phyloP scores from a whole-genome alignment of 2,888 invertebrate genomes.

The Hypena proboscidalis region DNA sequence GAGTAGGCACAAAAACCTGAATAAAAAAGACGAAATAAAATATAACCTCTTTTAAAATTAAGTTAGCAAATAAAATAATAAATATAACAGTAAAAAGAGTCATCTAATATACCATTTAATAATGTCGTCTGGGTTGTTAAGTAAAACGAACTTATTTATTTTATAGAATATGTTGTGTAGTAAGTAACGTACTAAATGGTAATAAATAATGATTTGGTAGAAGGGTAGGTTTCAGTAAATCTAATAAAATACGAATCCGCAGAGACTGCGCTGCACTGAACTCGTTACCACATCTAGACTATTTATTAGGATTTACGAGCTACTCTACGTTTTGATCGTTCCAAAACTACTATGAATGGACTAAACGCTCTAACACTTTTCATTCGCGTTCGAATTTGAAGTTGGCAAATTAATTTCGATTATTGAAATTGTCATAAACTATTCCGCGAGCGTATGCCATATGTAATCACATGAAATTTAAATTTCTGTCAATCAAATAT shows the following conservation, averaged over 20 bases:
- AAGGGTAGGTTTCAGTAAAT: slow-evolving; percentile 57
- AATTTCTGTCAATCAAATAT: no score
- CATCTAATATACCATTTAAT: no score
- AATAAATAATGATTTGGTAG: slow-evolving; percentile 60
- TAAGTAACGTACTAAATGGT: slow-evolving; percentile 36
- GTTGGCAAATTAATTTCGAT: slow-evolving; percentile 29
- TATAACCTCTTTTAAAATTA: no score
- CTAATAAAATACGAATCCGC: slow-evolving; percentile 65
- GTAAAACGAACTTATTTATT: slow-evolving; percentile 14
- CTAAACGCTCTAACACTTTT: slow-evolving; percentile 36
- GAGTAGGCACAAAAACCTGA: no score
- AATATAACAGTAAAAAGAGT: no score
- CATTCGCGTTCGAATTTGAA: slow-evolving; percentile 33
- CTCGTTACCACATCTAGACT: slow-evolving; percentile 66
- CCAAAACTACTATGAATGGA: slow-evolving; percentile 45
- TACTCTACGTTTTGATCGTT: slow-evolving; percentile 49
- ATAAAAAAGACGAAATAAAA: no score
- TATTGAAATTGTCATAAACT: slow-evolving; percentile 33
- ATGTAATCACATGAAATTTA: no score
- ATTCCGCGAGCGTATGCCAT: slow-evolving; percentile 19
- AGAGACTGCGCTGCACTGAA: slow-evolving; percentile 54
- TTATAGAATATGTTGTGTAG: slow-evolving; percentile 19
- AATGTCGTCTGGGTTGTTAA: not conserved
- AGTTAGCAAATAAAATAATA: no score
- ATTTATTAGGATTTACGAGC: slow-evolving; percentile 66